Evolutionary conservation across 2,113 vertebrate genomes (phyloP), one percentile per base, ranked within the genome.

Genomic region (Halichoerus grypus): DNA sequence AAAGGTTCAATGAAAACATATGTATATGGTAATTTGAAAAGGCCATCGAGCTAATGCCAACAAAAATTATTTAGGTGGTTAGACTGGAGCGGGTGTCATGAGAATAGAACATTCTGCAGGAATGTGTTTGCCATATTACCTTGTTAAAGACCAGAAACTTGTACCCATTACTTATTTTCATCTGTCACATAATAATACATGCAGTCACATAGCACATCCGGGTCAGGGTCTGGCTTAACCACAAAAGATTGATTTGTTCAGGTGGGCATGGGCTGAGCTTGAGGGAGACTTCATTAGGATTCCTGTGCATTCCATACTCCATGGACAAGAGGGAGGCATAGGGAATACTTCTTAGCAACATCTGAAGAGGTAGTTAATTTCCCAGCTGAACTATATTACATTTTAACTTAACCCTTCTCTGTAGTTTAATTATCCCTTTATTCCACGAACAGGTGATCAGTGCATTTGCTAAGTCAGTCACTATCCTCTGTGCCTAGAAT

Each of bases 11-110:
- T 88, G 53, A 51, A 97, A 97, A 92, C 85, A 92, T 80, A 97
- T 93, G 94, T 89, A 96, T 94, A 97, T 95, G 67, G 65, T 94
- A 72, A 97, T 92, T 95, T 82, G 28, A 65, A 97, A 97, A 94
- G 79, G 94, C 33, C 42, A 67, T 36, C 55, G 76, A 83, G 42
- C 67, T 87, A 55, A 85, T 84, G 59, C 26, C 86, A 77, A 74
- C 74, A 51, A 55, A 90, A 65, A 88, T 88, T 77, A 93, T 94
- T 65, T 88, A 33, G 51, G 51, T 94, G 53, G 57, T 67, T 82
- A 83, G 53, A 88, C 1, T 89, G 42, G 81, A 96, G 51, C 11
- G 24, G 59, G 33, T 95, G 39, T 96, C 88, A 77, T 15, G 46
- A 91, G 88, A 96, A 79, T 28, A 82, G 59, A 93, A 67, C 18